Percentiles rank a stretch among this genome's conserved stretches.
Conservation (phyloP, 1,140 invertebrate species). For the Drosophila nannoptera region DNA sequence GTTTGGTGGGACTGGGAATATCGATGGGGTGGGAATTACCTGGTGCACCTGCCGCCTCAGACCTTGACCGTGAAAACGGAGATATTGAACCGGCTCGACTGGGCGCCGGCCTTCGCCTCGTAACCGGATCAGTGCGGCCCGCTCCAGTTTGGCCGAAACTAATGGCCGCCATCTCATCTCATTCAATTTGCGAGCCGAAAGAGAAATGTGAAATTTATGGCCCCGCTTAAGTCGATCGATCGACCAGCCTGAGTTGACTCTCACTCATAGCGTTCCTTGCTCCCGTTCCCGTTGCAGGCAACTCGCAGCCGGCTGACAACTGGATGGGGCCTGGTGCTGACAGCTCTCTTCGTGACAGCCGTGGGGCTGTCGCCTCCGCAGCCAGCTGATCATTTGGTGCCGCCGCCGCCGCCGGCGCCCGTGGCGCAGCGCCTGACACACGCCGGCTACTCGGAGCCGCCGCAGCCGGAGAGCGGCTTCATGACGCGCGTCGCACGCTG, state of each 20-base stretch:
- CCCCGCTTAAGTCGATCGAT: neutral
- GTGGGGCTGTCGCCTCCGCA: slow-evolving; percentile 37
- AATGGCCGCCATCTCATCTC: slow-evolving; percentile 30
- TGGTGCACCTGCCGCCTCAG: slow-evolving; percentile 17
- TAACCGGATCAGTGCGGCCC: slow-evolving; percentile 56
- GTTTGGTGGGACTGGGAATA: neutral
- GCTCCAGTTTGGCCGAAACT: slow-evolving; percentile 52
- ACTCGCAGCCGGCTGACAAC: slow-evolving; percentile 28
- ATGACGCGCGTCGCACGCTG: slow-evolving; percentile 74
- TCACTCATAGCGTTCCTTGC: neutral
- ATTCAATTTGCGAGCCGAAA: slow-evolving; percentile 57
- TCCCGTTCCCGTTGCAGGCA: slow-evolving; percentile 36
- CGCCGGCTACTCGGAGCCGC: slow-evolving; percentile 29
- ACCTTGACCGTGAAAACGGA: slow-evolving; percentile 48
- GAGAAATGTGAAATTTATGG: slow-evolving; percentile 50
- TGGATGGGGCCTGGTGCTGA: slow-evolving; percentile 21
- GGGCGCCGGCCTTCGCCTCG: slow-evolving; percentile 1
- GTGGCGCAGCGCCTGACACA: slow-evolving; percentile 51
- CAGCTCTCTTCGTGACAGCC: slow-evolving; percentile 23
- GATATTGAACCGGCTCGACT: slow-evolving; percentile 22
- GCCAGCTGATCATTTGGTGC: slow-evolving; percentile 69
- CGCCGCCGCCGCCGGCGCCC: slow-evolving; percentile 55
- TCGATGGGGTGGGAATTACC: too few relatives aligned
- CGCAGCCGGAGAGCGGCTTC: slow-evolving; percentile 47
- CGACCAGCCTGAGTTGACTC: neutral